A percentile compares a stretch with the other conserved stretches of the same genome.
Evolutionary conservation across 2,113 vertebrate genomes (phyloP).

Genomic region (Halcyon malimbica): DNA sequence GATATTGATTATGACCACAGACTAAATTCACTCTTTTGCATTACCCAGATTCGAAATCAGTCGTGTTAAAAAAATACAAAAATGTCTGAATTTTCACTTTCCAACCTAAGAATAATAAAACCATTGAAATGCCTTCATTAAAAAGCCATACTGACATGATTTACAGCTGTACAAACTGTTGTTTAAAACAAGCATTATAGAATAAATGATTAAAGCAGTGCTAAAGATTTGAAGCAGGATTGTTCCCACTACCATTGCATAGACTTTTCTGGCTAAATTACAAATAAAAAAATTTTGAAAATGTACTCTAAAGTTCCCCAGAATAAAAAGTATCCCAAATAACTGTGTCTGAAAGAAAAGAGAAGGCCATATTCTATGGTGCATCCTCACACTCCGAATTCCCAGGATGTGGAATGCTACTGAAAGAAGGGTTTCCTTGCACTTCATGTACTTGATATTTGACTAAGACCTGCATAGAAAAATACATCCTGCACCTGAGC

Average conservation of each 20-base stretch:
- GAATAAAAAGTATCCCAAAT: background rate
- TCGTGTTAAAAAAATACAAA: slow-evolving; percentile 15
- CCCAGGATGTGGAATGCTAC: background rate
- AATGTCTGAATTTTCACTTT: background rate
- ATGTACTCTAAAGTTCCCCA: background rate
- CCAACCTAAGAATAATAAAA: background rate
- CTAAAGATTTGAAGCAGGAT: background rate
- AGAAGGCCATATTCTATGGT: background rate
- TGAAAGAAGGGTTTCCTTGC: background rate
- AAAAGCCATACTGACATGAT: background rate
- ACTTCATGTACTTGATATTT: background rate
- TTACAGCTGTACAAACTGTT: background rate
- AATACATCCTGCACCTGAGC: background rate
- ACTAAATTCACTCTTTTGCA: background rate
- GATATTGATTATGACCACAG: background rate
- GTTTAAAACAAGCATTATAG: background rate
- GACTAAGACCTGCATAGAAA: background rate
- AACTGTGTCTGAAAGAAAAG: background rate
- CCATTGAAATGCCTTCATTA: background rate
- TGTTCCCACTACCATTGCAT: background rate
- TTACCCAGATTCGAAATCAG: background rate
- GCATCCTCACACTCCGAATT: background rate
- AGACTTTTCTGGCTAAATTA: background rate
- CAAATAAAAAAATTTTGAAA: slow-evolving; percentile 2
- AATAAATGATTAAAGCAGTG: background rate